Base-by-base conservation (phyloP, 1,140 invertebrate genomes). In the Heterodera carotae region DNA sequence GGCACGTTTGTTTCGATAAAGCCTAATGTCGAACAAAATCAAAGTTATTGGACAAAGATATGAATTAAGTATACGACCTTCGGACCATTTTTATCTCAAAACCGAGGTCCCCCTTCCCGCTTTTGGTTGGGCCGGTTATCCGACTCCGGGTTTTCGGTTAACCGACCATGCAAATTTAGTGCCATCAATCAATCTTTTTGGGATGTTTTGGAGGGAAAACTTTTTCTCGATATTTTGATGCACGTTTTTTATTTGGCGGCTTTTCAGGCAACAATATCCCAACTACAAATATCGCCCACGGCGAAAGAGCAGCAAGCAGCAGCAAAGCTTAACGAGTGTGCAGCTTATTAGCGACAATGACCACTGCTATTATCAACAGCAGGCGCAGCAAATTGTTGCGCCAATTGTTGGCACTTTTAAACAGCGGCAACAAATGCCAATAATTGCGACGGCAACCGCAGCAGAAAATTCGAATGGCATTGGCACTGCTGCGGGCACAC, bases 251-350 rank as follows among this genome's bases (percentile, higher is more conserved):
- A n/a, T n/a, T n/a, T n/a, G n/a, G n/a, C n/a, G n/a, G n/a, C n/a
- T n/a, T n/a, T 74, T 34, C 8, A 74, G 71, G 53, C 71, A 74
- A 31, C 56, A 74, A 36, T 56, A 74, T 34, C 71, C 71, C 5
- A 74, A 74, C 64, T 74, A 74, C 71, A 74, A 74, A 60, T 74
- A 74, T 25, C 71, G 71, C 8, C 71, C 71, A 0, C 25, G 56
- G 8, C 56, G 71, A 2, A 74, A 74, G 33, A 43, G 34, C 34
- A 53, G 39, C 0, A 36, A 72, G 22, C 60, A 53, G 18, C 48
- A 15, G 18, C 48, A 56, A 22, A 22, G 22, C 4, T 56, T 56
- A 18, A 22, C 15, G 22, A 22, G 18, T 56, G 22, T 56, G 12
- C 15, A 22, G 15, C 8, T n/a, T n/a, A n/a, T n/a, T n/a, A 56